Evolutionary conservation across 35 echinoderm and acorn worm species (phyloP), one percentile per base, ranked within the genome.

Genomic region (Lytechinus pictus): DNA sequence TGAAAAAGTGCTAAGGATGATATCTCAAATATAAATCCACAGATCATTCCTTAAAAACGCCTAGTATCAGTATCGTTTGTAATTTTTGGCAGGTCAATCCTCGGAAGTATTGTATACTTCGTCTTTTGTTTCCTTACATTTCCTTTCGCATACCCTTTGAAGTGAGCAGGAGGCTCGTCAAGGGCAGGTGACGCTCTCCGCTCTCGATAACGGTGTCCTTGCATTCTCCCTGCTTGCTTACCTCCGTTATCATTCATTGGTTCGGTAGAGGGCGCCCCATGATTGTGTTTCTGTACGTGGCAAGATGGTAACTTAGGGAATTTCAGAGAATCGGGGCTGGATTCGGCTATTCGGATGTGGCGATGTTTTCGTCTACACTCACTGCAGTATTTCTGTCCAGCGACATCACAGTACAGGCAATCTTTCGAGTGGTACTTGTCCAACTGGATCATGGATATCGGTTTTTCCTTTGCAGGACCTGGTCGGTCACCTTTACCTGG

Each of bases 301-400:
- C 54, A 11, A 55, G 95, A 90, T 54, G 88, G 28, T 33, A 54
- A 52, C 52, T 87, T 95, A 0, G 24, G 66, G 21, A 79, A 79
- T n/a, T 95, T 57, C 52, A 86, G 14, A 6, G 16, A 54, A 1
- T 87, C 89, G 9, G 19, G 52, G 9, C 54, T 28, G 27, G 56
- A 66, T 56, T 92, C 54, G 9, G 27, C 24, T 13, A 92, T 57
- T 19, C 72, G 72, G 28, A 86, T 79, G 27, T 92, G 86, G 6
- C 94, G 58, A 44, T 94, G 92, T 6, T 94, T 86, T 21, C 96
- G 52, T 29, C 93, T 56, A 94, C 96, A 96, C 51, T 79, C 86
- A 27, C 52, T 28, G 93, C 96, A 96, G 79, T 96, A 96, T 94
- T 94, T 94, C 55, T 79, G 96, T 55, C 96, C 96, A 5, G 94